Conservation (phyloP, 2,113 vertebrate genomes). For the Sturnira hondurensis region DNA sequence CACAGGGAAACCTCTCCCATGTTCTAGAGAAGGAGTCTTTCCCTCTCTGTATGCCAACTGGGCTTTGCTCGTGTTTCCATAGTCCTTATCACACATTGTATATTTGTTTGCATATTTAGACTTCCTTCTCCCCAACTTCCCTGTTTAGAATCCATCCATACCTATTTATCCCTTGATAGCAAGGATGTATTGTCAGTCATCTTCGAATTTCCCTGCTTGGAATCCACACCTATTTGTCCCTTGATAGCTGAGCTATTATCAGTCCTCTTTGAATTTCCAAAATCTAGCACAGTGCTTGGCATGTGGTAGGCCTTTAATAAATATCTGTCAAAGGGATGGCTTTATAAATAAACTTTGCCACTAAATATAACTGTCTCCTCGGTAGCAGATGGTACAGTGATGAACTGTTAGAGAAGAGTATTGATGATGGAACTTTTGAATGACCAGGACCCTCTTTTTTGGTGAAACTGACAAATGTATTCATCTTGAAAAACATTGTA, state of each 20-base stretch:
- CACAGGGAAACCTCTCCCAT: neutral
- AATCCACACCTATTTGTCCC: neutral
- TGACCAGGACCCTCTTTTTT: neutral
- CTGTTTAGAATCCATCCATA: neutral
- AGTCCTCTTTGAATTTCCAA: slow-evolving; percentile 16
- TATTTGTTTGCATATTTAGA: neutral
- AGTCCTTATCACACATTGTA: neutral
- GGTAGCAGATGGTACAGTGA: neutral
- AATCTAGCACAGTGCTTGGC: neutral
- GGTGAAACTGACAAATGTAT: neutral
- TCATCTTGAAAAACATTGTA: neutral
- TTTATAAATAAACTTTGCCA: neutral
- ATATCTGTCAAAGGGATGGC: neutral
- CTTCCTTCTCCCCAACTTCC: neutral
- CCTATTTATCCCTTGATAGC: neutral
- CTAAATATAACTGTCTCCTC: neutral
- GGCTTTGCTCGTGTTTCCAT: neutral
- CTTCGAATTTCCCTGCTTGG: slow-evolving; percentile 2
- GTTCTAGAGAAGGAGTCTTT: neutral
- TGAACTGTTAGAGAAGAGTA: neutral
- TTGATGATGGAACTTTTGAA: neutral
- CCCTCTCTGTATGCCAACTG: neutral
- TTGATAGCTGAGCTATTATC: neutral
- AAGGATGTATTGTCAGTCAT: neutral
- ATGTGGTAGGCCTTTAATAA: neutral